A percentile compares a stretch with the other conserved stretches of the same genome.
Evolutionary conservation across 2,797 vertebrate species (phyloP).

Genomic region (Sebastes alutus): DNA sequence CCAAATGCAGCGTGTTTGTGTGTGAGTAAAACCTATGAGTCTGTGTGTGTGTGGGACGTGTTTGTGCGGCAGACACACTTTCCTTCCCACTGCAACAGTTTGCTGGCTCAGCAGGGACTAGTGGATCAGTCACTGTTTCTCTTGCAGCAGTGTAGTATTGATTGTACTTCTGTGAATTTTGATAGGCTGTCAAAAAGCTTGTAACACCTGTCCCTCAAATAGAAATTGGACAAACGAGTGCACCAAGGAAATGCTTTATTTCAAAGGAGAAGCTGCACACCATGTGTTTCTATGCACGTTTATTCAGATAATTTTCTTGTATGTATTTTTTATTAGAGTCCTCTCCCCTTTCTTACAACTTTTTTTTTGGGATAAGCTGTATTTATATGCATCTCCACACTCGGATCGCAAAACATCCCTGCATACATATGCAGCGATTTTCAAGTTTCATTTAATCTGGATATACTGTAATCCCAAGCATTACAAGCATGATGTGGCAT

Average conservation of each 20-base stretch:
- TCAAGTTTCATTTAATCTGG: slow-evolving; percentile 45
- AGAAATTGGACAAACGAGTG: slow-evolving; percentile 18
- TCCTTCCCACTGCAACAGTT: slow-evolving; percentile 63
- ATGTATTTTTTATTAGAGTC: background rate
- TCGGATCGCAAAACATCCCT: slow-evolving; percentile 4
- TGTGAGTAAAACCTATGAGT: background rate
- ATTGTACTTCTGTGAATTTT: slow-evolving; percentile 65
- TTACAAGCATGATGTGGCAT: slow-evolving; percentile 41
- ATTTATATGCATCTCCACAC: slow-evolving; percentile 15
- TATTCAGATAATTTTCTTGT: background rate
- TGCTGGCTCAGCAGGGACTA: slow-evolving; percentile 72
- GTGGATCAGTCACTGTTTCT: slow-evolving; percentile 61
- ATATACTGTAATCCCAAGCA: slow-evolving; percentile 40
- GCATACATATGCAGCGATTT: slow-evolving; percentile 11
- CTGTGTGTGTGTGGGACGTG: slow-evolving; percentile 1
- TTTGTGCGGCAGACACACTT: slow-evolving; percentile 40
- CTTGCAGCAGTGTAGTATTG: slow-evolving; percentile 59
- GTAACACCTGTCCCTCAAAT: slow-evolving; percentile 62
- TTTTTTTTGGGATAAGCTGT: slow-evolving; percentile 2
- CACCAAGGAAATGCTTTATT: slow-evolving; percentile 4
- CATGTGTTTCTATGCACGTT: slow-evolving; percentile 1
- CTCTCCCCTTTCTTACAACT: background rate
- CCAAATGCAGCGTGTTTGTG: background rate
- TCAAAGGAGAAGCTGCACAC: background rate
- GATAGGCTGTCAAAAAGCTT: slow-evolving; percentile 62